Evolutionary conservation across 1,140 invertebrate species (phyloP), one percentile per base, ranked within the genome.

Genomic region (Tetramorium alpestre): DNA sequence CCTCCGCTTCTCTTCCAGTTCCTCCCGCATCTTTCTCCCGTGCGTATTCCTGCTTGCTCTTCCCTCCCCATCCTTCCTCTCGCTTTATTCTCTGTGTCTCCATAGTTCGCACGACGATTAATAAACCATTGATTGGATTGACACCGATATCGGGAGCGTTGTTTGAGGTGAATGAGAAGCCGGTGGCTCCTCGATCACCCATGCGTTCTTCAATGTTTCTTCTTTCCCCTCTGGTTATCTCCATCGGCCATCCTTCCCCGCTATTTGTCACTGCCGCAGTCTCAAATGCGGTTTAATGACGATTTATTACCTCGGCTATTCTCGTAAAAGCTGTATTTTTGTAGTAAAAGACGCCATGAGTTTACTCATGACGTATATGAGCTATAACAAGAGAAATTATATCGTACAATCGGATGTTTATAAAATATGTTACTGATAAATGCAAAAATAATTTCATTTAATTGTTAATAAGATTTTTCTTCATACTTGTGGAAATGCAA

Each of bases 121-220:
- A 94, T 94, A 94, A 94, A 94, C 90, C 93, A 94, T 94, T 94
- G 93, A 94, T 94, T 94, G 93, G 93, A 94, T 94, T 94, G 93
- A 93, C 93, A 94, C 93, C 90, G 92, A 94, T 94, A 94, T 90
- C 89, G 89, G 88, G 76, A 90, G 90, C 88, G 87, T 86, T 90
- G 80, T 89, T 87, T 70, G 60, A 76, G 76, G 51, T 90, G 89
- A 90, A 90, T 85, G 89, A 88, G 60, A 86, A 78, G 70, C 80
- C 77, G 70, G 44, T 56, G 82, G 58, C 64, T 67, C 58, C 73
- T 65, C 82, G 70, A 85, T 65, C 82, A 65, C 38, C 73, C 70
- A n/a, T 58, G 38, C 82, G 49, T 77, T 76, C 75, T 87, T 87
- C 86, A 54, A 78, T 85, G 70, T 84, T 82, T 89, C 78, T 85